phyloP scores from a whole-genome alignment of 2,797 vertebrate species.

The Tapera naevia region DNA sequence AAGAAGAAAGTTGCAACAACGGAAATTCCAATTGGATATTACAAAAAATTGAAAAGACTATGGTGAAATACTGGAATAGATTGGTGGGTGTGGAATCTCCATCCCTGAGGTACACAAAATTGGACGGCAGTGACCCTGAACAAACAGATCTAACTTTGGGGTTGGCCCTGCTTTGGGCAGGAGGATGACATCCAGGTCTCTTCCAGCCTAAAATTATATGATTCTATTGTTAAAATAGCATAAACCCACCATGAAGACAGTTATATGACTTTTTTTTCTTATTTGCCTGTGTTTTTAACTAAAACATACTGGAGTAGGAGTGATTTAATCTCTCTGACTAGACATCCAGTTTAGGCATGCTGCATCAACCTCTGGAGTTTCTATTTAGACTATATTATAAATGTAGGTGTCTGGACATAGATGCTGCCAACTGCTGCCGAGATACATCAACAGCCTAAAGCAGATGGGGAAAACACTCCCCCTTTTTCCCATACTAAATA shows the following conservation, averaged over 20 bases:
- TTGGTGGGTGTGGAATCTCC: neutral
- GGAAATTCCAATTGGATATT: neutral
- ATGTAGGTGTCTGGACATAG: neutral
- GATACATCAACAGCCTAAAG: neutral
- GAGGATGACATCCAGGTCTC: neutral
- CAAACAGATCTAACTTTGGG: neutral
- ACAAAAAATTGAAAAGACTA: neutral
- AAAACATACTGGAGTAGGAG: neutral
- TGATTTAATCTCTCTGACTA: neutral
- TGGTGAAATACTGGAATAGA: neutral
- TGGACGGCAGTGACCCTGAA: neutral
- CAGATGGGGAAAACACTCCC: neutral
- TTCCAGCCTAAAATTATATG: neutral
- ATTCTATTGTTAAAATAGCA: neutral
- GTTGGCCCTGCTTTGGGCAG: neutral
- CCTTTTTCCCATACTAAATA: neutral
- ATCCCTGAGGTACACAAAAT: neutral
- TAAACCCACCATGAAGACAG: neutral
- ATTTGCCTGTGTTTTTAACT: neutral
- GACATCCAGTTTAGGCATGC: neutral
- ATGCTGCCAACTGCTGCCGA: neutral
- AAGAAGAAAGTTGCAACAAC: neutral
- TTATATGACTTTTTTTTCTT: neutral
- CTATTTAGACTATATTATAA: neutral
- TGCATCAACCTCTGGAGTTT: neutral